These are phyloP conservation scores for Pseudobourletiella spinata DNA, from an alignment of 1,140 invertebrate genomes.

Conservation along the genomic window DNA sequence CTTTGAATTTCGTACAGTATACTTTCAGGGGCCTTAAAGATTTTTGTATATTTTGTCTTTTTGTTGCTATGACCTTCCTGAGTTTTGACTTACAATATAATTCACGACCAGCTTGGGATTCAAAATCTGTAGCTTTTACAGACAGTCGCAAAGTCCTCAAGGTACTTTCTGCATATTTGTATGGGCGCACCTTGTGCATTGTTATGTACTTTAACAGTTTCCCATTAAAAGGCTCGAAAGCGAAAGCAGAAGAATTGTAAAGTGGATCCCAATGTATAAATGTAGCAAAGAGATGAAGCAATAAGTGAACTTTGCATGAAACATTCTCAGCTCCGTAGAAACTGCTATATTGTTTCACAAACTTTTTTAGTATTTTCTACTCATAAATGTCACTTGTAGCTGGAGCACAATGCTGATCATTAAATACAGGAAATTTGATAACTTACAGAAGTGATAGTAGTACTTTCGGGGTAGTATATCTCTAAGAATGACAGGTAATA, in stretches of 20 bases:
- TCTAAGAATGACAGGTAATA: not conserved
- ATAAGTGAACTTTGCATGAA: constrained; percentile 31
- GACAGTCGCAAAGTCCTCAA: too few species aligned
- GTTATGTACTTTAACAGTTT: constrained; percentile 1
- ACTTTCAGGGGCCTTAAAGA: too few species aligned
- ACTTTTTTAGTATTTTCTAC: not conserved
- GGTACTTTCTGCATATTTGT: too few species aligned
- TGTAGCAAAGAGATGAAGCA: constrained; percentile 21
- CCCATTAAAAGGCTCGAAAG: constrained; percentile 31
- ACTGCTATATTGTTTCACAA: constrained; percentile 10
- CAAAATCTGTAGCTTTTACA: too few species aligned
- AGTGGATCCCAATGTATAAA: constrained; percentile 31
- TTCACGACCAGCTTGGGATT: too few species aligned
- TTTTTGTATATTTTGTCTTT: too few species aligned
- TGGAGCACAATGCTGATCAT: not conserved
- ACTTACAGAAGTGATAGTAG: not conserved
- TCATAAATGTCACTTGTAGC: not conserved
- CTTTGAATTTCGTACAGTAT: too few species aligned
- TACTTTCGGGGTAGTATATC: too few species aligned
- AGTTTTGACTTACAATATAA: too few species aligned
- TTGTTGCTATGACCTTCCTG: too few species aligned
- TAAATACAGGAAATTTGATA: not conserved
- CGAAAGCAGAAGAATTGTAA: constrained; percentile 33
- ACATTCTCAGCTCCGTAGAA: constrained; percentile 27
- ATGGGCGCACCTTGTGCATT: not conserved